Percentiles rank a stretch among this genome's conserved stretches.
Conservation (phyloP, 2,113 vertebrate species). For the Lipophrys pholis region DNA sequence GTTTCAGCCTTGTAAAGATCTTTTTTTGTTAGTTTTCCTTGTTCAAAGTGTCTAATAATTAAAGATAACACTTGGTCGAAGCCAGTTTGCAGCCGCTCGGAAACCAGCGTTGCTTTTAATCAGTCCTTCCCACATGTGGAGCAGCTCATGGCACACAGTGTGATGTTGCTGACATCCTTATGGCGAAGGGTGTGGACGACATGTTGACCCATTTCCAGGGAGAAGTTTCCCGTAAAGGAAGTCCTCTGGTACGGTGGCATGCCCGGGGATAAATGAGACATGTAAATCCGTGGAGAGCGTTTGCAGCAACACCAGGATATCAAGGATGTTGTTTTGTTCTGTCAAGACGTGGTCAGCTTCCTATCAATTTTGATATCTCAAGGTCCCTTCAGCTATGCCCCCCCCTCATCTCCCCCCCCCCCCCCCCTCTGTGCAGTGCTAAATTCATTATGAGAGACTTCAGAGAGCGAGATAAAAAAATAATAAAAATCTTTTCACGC, state of each 20-base stretch:
- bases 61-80: too few relatives aligned
- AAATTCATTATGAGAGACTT: slow-evolving; percentile 15
- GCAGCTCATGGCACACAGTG: slow-evolving; percentile 17
- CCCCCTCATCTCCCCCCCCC: not conserved
- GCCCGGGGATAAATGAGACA: slow-evolving; percentile 44
- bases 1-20: too few relatives aligned
- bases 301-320: slow-evolving; percentile 40
- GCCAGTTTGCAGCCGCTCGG: too few relatives aligned
- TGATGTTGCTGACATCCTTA: slow-evolving; percentile 54
- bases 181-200: slow-evolving; percentile 54
- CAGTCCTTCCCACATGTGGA: too few relatives aligned
- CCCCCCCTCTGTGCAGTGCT: not conserved
- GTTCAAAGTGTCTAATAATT: too few relatives aligned
- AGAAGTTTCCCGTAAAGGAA: slow-evolving; percentile 65
- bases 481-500: not conserved
- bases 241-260: slow-evolving; percentile 47
- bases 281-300: slow-evolving; percentile 56
- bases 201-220: slow-evolving; percentile 55
- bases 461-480: not conserved
- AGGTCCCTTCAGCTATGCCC: slow-evolving; percentile 24
- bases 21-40: too few relatives aligned
- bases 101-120: too few relatives aligned
- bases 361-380: slow-evolving; percentile 35
- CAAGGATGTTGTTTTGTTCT: slow-evolving; percentile 52
- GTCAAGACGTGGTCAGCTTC: slow-evolving; percentile 25